Percentiles rank a stretch among this genome's conserved stretches.
phyloP scores from a whole-genome alignment of 2,797 vertebrate species.

The Acanthurus leucopareius region DNA sequence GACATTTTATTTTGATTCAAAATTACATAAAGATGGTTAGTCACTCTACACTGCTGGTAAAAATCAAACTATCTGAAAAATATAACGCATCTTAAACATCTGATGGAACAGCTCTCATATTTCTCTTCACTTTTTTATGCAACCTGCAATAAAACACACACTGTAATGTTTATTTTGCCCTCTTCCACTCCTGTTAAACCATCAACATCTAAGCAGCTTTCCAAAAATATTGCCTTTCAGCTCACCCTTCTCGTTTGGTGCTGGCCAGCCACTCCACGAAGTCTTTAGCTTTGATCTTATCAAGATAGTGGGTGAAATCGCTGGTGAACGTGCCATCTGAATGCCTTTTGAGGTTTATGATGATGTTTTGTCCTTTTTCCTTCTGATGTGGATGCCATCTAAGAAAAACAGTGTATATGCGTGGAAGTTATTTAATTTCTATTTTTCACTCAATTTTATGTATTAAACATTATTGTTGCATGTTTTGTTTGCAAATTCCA shows the following conservation, averaged over 20 bases:
- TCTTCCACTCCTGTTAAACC: too few species aligned
- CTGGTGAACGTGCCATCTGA: conserved; percentile 88
- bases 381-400: conserved; percentile 72
- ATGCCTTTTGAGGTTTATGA: conserved; percentile 79
- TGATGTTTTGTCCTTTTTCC: conserved; percentile 57
- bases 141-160: too few species aligned
- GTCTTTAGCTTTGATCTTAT: conserved; percentile 88
- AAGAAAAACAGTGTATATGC: conserved; percentile 3
- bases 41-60: neutral
- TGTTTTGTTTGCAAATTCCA: neutral
- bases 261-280: conserved; percentile 89
- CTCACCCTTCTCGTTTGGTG: conserved; percentile 75
- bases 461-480: neutral
- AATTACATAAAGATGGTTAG: neutral
- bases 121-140: too few species aligned
- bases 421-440: neutral
- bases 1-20: neutral
- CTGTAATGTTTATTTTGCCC: too few species aligned
- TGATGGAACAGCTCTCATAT: too few species aligned
- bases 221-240: neutral
- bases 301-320: conserved; percentile 84
- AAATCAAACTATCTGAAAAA: neutral
- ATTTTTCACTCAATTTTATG: neutral
- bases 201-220: too few species aligned
- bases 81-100: too few species aligned